phyloP scores from a whole-genome alignment of 1,140 invertebrate genomes.

The Tetramorium parvispinum region DNA sequence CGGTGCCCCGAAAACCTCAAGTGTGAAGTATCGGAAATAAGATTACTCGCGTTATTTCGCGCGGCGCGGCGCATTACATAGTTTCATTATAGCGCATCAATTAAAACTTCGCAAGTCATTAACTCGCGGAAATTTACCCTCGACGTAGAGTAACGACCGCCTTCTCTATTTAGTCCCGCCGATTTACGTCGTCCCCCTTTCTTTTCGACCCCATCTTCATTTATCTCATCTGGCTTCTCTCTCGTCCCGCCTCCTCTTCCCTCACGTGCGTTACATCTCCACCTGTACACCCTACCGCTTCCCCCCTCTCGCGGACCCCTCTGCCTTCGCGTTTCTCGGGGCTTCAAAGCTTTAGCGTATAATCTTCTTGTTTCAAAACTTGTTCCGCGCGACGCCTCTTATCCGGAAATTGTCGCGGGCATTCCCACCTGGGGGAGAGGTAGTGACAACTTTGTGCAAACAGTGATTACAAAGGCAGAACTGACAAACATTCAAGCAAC shows the following conservation, averaged over 20 bases:
- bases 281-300: background rate
- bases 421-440: constrained; percentile 18
- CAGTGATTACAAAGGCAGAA: constrained; percentile 50
- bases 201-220: constrained; percentile 10
- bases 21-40: constrained; percentile 29
- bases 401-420: constrained; percentile 70
- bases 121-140: constrained; percentile 26
- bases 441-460: constrained; percentile 52
- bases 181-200: background rate
- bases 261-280: background rate
- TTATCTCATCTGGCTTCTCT: constrained; percentile 5
- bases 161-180: constrained; percentile 15
- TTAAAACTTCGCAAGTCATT: constrained; percentile 54
- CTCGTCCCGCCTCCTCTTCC: background rate
- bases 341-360: constrained; percentile 54
- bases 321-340: constrained; percentile 3
- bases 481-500: constrained; percentile 48
- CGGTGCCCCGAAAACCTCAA: background rate
- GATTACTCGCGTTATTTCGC: constrained; percentile 35
- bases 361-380: constrained; percentile 71
- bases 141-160: constrained; percentile 32
- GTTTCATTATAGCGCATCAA: constrained; percentile 43
- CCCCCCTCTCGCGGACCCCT: background rate
- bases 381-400: constrained; percentile 49
- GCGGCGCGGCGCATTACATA: constrained; percentile 18